phyloP scores from a whole-genome alignment of 2,888 invertebrate genomes.

The Mythimna lalbum region DNA sequence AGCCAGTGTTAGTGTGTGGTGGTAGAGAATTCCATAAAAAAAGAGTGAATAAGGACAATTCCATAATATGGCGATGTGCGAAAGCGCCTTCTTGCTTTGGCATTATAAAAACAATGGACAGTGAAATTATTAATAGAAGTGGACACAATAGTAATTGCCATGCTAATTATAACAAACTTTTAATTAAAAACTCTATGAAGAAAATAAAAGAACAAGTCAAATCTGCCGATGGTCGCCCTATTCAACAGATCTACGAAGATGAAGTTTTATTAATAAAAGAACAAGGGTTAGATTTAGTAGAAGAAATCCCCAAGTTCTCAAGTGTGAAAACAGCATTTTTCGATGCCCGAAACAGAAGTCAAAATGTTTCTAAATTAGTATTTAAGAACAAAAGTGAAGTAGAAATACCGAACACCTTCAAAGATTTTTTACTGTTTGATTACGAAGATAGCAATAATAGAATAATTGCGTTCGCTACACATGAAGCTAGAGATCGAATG shows the following conservation, averaged over 20 bases:
- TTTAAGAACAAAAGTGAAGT: conserved; percentile 21
- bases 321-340: conserved; percentile 16
- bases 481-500: conserved; percentile 14
- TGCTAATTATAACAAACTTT: conserved; percentile 16
- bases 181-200: conserved; percentile 15
- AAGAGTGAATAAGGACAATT: conserved; percentile 22
- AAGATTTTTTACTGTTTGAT: conserved; percentile 22
- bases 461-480: conserved; percentile 21
- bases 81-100: conserved; percentile 28
- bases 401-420: conserved; percentile 19
- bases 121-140: conserved; percentile 20
- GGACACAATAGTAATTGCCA: conserved; percentile 20
- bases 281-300: conserved; percentile 16
- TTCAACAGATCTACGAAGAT: conserved; percentile 15
- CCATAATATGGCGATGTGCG: conserved; percentile 21
- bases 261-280: conserved; percentile 16
- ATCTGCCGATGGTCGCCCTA: conserved; percentile 16
- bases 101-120: conserved; percentile 19
- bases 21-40: conserved; percentile 23
- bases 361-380: conserved; percentile 22
- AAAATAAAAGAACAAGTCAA: conserved; percentile 16
- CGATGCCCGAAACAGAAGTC: conserved; percentile 16
- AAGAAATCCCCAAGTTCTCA: conserved; percentile 16
- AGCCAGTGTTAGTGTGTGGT: conserved; percentile 9
- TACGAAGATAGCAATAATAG: conserved; percentile 19